Evolutionary conservation across 2,888 invertebrate species (phyloP).

Genomic region (Deilephila porcellus): DNA sequence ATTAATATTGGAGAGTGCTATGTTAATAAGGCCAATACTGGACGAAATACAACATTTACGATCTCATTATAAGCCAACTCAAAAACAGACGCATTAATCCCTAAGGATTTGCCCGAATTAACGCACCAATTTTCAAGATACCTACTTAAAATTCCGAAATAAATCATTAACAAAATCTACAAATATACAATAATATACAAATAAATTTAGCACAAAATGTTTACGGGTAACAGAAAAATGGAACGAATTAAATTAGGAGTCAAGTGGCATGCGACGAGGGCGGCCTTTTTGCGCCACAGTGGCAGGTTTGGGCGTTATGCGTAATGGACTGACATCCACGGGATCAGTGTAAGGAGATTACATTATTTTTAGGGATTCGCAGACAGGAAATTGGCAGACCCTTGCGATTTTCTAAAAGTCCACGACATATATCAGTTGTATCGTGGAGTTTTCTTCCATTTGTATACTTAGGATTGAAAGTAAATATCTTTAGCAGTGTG

Average conservation of each 20-base stretch:
- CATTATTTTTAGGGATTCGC: conserved; percentile 38
- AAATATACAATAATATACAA: not conserved
- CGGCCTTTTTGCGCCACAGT: conserved; percentile 46
- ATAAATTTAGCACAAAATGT: conserved; percentile 6
- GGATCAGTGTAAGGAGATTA: conserved; percentile 49
- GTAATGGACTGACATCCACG: conserved; percentile 51
- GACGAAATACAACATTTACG: no score
- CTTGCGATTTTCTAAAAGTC: conserved; percentile 20
- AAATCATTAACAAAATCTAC: not conserved
- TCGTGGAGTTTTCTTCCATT: not conserved
- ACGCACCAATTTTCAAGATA: no score
- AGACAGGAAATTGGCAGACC: not conserved
- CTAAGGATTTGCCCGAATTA: no score
- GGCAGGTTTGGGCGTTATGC: conserved; percentile 42
- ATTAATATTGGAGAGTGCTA: no score
- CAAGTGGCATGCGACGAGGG: conserved; percentile 36
- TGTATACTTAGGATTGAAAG: not conserved
- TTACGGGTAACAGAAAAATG: conserved; percentile 20
- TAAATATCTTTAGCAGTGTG: not conserved
- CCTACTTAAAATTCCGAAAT: no score
- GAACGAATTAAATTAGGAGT: conserved; percentile 33
- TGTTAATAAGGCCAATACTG: no score
- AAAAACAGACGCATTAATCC: no score
- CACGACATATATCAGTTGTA: not conserved
- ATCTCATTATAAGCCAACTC: no score